Conservation (phyloP, 1,140 invertebrate species). For the Metopolophium dirhodum region DNA sequence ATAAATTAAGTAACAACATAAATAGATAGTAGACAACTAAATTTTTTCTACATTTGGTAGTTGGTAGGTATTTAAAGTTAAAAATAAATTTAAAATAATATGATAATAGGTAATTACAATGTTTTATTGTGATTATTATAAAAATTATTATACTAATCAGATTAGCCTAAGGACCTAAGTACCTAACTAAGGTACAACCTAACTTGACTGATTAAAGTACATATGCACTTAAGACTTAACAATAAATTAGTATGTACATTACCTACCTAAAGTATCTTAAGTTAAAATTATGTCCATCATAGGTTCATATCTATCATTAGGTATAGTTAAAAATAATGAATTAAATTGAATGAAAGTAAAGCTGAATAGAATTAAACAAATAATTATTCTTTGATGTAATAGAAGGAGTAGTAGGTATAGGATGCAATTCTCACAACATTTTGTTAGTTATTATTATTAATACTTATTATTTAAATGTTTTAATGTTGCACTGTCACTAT, state of each 20-base stretch:
- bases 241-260: not conserved
- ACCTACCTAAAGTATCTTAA: not conserved
- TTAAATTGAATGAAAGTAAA: too few relatives aligned
- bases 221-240: too few relatives aligned
- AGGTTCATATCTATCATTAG: not conserved
- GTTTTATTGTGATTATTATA: not conserved
- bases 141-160: not conserved
- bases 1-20: not conserved
- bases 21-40: not conserved
- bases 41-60: not conserved
- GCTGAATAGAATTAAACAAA: not conserved
- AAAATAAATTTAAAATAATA: not conserved
- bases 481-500: not conserved
- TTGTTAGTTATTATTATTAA: not conserved
- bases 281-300: not conserved
- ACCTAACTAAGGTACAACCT: too few relatives aligned
- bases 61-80: too few relatives aligned
- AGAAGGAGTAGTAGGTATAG: not conserved
- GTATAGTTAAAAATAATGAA: not conserved
- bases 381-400: not conserved
- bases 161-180: not conserved
- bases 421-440: not conserved
- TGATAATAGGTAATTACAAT: not conserved
- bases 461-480: not conserved
- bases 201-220: too few relatives aligned